Conservation (phyloP, 2,888 invertebrate genomes). For the Tineola bisselliella region DNA sequence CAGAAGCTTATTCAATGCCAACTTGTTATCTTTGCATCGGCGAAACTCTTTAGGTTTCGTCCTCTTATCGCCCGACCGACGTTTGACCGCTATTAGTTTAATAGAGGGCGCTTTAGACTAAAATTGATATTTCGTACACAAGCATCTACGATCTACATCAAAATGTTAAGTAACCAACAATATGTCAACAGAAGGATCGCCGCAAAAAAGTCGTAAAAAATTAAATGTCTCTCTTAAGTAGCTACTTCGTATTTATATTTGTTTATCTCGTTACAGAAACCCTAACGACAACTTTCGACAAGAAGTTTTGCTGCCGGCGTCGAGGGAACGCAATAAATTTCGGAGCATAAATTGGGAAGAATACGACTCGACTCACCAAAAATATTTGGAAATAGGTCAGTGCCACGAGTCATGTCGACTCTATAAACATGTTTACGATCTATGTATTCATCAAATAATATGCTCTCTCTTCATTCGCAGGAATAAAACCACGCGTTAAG, state of each 20-base stretch:
- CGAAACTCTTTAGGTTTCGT: not conserved
- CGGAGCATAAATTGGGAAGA: constrained; percentile 89
- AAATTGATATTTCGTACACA: not conserved
- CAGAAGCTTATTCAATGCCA: not conserved
- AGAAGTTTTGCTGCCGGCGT: constrained; percentile 79
- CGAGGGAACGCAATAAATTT: constrained; percentile 85
- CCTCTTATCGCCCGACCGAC: not conserved
- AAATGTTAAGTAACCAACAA: not conserved
- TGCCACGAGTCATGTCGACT: constrained; percentile 16
- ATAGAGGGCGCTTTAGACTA: not conserved
- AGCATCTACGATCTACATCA: not conserved
- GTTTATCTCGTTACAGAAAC: constrained; percentile 69
- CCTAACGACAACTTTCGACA: constrained; percentile 86
- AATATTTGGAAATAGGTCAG: constrained; percentile 93
- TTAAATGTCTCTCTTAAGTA: not conserved
- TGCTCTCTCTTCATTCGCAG: constrained; percentile 64
- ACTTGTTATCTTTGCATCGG: not conserved
- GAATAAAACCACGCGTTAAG: constrained; percentile 88
- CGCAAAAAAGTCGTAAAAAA: constrained; percentile 10
- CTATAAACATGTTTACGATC: constrained; percentile 11
- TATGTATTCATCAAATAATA: not conserved
- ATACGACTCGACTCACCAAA: constrained; percentile 92
- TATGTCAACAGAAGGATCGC: not conserved
- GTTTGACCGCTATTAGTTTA: not conserved
- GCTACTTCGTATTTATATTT: constrained; percentile 6